Percentiles rank a stretch among this genome's conserved stretches.
These are phyloP conservation scores for Schlechtendalia chinensis DNA, from an alignment of 1,140 invertebrate species.

Conservation along the genomic window DNA sequence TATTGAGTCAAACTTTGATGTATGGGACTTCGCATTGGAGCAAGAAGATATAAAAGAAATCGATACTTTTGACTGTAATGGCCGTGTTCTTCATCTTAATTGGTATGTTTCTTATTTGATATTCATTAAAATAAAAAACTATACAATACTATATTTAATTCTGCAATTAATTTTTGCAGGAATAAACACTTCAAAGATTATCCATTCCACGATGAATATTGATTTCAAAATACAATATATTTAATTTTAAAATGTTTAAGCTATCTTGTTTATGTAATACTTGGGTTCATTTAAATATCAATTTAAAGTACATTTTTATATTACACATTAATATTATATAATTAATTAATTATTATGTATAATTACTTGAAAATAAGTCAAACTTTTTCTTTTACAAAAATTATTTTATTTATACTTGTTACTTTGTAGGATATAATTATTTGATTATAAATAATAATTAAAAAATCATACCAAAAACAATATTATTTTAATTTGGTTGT, in stretches of 20 bases:
- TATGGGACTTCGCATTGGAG: slow-evolving; percentile 70
- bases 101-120: slow-evolving; percentile 43
- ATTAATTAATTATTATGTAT: too few species aligned
- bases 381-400: too few species aligned
- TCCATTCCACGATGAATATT: slow-evolving; percentile 40
- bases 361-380: too few species aligned
- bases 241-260: not conserved
- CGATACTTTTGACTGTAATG: slow-evolving; percentile 56
- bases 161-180: slow-evolving; percentile 4
- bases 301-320: not conserved
- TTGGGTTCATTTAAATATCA: not conserved
- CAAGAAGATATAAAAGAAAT: slow-evolving; percentile 59
- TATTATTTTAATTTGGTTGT: too few species aligned
- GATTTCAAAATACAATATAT: not conserved
- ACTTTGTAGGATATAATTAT: too few species aligned
- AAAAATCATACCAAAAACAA: too few species aligned
- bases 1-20: slow-evolving; percentile 69
- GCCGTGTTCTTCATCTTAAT: slow-evolving; percentile 54
- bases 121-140: not conserved
- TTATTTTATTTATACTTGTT: too few species aligned
- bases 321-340: not conserved
- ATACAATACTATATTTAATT: not conserved
- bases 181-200: slow-evolving; percentile 32
- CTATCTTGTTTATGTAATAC: not conserved
- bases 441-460: too few species aligned